Evolutionary conservation across 2,888 invertebrate species (phyloP).

Genomic region (Rugalucina vietnamica): DNA sequence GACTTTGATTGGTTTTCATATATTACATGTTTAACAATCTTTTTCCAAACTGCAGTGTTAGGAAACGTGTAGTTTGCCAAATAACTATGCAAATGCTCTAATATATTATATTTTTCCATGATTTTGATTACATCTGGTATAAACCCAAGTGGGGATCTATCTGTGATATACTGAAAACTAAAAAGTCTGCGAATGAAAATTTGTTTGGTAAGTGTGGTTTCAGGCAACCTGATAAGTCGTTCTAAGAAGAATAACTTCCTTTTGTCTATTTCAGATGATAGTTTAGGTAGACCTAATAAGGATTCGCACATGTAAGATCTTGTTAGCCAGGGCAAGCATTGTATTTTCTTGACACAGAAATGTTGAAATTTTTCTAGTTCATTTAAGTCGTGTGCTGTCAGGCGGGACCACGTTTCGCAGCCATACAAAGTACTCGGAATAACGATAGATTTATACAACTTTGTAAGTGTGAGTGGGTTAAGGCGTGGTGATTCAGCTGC

Average conservation of each 20-base stretch:
- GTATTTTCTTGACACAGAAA: background rate
- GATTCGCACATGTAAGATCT: background rate
- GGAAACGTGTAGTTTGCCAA: background rate
- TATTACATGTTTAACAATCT: background rate
- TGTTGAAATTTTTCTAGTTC: background rate
- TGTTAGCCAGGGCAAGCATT: background rate
- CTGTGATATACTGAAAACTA: background rate
- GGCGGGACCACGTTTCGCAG: background rate
- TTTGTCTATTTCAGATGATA: background rate
- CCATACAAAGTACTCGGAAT: background rate
- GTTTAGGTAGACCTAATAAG: background rate
- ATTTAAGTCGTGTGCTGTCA: background rate
- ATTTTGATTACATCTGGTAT: background rate
- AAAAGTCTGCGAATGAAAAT: background rate
- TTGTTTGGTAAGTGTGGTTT: background rate
- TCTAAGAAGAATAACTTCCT: background rate
- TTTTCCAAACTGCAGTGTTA: background rate
- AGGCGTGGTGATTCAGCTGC: background rate
- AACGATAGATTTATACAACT: background rate
- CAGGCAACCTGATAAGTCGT: background rate
- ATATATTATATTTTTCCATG: background rate
- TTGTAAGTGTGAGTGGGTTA: background rate
- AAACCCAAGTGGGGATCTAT: background rate
- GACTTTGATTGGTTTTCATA: background rate
- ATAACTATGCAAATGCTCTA: background rate